phyloP scores from a whole-genome alignment of 2,113 vertebrate species.

The Otolemur garnettii region DNA sequence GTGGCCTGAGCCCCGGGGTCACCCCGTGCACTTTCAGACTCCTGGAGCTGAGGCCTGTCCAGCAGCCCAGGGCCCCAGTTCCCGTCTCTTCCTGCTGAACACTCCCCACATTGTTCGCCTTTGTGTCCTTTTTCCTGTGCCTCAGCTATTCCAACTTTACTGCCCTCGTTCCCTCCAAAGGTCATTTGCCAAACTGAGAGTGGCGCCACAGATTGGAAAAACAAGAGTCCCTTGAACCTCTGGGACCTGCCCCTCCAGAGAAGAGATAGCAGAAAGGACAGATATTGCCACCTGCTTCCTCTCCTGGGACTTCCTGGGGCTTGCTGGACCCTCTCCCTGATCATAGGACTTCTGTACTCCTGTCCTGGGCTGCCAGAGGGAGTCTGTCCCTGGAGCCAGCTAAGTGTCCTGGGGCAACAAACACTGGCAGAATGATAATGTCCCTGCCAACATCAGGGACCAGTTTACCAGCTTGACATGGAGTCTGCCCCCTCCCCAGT shows the following conservation, averaged over 20 bases:
- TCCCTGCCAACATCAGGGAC: not conserved
- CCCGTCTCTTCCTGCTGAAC: conserved; percentile 43
- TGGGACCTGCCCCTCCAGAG: not conserved
- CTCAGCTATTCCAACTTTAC: not conserved
- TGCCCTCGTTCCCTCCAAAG: conserved; percentile 10
- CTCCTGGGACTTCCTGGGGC: not conserved
- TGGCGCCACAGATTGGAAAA: conserved; percentile 47
- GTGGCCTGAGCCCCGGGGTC: not conserved
- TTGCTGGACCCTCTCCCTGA: not conserved
- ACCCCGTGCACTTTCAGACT: not conserved
- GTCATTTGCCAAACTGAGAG: conserved; percentile 45
- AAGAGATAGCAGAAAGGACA: not conserved
- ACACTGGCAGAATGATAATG: too few species aligned
- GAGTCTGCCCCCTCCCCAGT: not conserved
- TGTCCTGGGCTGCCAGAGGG: not conserved
- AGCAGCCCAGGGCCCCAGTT: not conserved
- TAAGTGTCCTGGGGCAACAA: not conserved
- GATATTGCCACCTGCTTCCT: not conserved
- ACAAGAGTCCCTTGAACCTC: not conserved
- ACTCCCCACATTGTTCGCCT: conserved; percentile 47
- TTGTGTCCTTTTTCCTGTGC: conserved; percentile 72
- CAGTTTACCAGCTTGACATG: not conserved
- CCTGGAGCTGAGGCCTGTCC: not conserved
- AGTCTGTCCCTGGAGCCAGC: not conserved
- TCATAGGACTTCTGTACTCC: rapidly evolving